phyloP scores from a whole-genome alignment of 2,888 invertebrate species.

The Torymus tubicola region DNA sequence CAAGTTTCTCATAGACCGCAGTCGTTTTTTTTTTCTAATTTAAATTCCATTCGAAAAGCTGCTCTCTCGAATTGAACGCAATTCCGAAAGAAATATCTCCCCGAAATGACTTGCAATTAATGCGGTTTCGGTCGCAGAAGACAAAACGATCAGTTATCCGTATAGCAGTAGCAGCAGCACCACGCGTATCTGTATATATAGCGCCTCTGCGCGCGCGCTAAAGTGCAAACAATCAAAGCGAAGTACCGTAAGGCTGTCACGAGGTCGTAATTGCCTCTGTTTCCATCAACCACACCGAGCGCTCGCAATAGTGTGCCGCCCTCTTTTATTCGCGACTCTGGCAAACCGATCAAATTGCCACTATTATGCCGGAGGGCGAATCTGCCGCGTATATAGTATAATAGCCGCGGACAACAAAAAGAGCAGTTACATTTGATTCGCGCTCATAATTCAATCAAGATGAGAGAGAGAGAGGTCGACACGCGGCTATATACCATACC shows the following conservation, averaged over 20 bases:
- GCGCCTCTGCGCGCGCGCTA: background rate
- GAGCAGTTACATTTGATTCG: background rate
- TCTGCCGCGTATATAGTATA: too few species aligned
- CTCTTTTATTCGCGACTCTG: background rate
- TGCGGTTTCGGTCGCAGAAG: background rate
- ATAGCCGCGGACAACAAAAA: too few species aligned
- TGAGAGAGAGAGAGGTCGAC: background rate
- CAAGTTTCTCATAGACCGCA: too few species aligned
- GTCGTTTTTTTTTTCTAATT: too few species aligned
- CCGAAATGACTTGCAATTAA: background rate
- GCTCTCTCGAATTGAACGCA: too few species aligned
- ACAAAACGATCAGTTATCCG: too few species aligned
- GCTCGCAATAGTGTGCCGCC: background rate
- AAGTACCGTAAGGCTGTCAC: constrained; percentile 29
- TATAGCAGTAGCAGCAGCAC: too few species aligned
- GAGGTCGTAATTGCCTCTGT: constrained; percentile 24
- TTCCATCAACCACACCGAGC: background rate
- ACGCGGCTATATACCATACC: background rate
- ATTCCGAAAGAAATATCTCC: background rate
- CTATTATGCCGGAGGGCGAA: too few species aligned
- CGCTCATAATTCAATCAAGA: constrained; percentile 17
- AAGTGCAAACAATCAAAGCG: constrained; percentile 24
- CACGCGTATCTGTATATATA: too few species aligned
- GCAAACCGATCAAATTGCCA: too few species aligned
- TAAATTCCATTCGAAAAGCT: too few species aligned